Evolutionary conservation across 2,113 vertebrate genomes (phyloP).

Genomic region (Alaudala cheleensis): DNA sequence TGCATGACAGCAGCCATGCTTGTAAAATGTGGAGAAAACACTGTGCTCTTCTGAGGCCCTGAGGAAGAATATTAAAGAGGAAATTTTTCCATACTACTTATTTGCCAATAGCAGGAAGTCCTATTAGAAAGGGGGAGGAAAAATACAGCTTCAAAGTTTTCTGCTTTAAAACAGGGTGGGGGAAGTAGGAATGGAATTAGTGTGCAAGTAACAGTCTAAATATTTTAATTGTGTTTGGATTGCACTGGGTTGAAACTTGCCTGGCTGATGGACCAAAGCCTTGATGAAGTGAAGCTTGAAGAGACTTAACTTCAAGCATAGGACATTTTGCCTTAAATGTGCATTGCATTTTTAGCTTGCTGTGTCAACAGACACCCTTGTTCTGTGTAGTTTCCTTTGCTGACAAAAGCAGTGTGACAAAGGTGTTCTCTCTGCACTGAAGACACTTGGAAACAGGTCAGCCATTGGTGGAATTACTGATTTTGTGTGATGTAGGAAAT

Average conservation of each 20-base stretch:
- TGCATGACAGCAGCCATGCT: neutral
- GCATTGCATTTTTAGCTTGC: neutral
- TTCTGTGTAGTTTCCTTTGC: neutral
- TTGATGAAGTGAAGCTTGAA: neutral
- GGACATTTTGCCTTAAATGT: neutral
- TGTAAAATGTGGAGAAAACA: neutral
- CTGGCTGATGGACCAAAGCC: neutral
- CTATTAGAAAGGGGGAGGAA: neutral
- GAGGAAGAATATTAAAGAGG: neutral
- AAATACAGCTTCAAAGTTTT: neutral
- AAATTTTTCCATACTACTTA: neutral
- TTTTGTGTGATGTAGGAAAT: neutral
- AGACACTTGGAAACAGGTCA: neutral
- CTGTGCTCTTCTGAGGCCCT: neutral
- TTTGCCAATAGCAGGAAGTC: neutral
- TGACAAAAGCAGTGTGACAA: neutral
- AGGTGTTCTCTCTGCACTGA: neutral
- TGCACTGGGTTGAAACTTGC: neutral
- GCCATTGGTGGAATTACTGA: rapidly evolving
- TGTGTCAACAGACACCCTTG: neutral
- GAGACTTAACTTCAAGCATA: neutral
- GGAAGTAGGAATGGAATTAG: neutral
- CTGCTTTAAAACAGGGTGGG: neutral
- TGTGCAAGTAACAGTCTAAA: neutral
- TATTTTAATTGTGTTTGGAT: neutral